Percentiles rank a stretch among this genome's conserved stretches.
Conservation (phyloP, 2,797 vertebrate species). For the Xenopus petersii region DNA sequence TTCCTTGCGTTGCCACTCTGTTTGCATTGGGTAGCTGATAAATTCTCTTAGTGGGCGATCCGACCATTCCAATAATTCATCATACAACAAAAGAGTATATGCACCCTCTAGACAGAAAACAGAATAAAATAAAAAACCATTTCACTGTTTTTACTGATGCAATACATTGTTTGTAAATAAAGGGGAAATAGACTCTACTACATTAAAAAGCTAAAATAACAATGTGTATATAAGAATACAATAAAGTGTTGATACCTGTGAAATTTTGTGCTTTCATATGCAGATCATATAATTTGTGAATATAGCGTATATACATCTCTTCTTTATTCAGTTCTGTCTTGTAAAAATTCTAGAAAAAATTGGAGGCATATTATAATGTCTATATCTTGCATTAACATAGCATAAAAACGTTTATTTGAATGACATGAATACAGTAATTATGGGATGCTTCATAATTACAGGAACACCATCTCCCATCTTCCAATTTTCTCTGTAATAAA, state of each 20-base stretch:
- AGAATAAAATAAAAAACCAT: no score
- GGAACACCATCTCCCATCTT: no score
- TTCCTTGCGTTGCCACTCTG: conserved; percentile 97
- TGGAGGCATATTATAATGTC: no score
- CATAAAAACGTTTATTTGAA: no score
- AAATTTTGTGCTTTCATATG: conserved; percentile 98
- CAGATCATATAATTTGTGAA: conserved; percentile 96
- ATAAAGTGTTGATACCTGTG: conserved; percentile 75
- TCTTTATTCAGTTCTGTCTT: conserved; percentile 98
- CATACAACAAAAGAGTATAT: conserved; percentile 91
- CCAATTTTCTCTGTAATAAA: no score
- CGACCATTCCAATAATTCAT: conserved; percentile 94
- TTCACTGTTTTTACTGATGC: no score
- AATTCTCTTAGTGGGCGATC: conserved; percentile 92
- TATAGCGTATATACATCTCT: conserved; percentile 99
- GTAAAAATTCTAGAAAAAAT: conserved; percentile 88
- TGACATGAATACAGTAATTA: no score
- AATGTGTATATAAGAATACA: conserved; percentile 9
- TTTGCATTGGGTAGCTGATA: conserved; percentile 96
- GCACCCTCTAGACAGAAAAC: conserved; percentile 79
- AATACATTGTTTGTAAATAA: no score
- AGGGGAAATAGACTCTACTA: no score
- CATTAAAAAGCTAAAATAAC: no score
- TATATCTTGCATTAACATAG: no score
- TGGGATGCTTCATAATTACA: no score